phyloP scores from a whole-genome alignment of 1,140 invertebrate genomes.

The Tetranychus urticae region DNA sequence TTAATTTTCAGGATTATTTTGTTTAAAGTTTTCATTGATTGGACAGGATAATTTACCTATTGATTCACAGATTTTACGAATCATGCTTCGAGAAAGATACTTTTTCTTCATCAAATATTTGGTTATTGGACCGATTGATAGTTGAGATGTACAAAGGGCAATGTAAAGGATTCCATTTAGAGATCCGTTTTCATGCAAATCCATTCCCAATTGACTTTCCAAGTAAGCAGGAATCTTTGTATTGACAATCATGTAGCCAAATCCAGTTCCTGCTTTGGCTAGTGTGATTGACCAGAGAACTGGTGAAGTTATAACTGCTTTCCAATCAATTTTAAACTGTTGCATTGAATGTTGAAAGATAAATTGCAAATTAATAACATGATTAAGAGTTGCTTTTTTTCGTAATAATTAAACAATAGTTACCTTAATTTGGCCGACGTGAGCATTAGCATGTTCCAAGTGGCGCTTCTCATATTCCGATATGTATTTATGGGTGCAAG shows the following conservation, averaged over 20 bases:
- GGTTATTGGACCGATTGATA: background rate
- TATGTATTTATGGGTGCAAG: slow-evolving; percentile 5
- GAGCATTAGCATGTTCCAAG: background rate
- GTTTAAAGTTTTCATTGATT: no score
- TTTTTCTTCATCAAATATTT: background rate
- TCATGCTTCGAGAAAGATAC: slow-evolving; percentile 7
- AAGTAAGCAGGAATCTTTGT: slow-evolving; percentile 10
- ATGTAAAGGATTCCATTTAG: background rate
- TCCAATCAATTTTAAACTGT: slow-evolving; percentile 11
- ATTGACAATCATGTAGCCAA: slow-evolving; percentile 12
- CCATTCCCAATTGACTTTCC: slow-evolving; percentile 5
- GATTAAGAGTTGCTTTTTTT: no score
- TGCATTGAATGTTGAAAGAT: no score
- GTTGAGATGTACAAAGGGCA: background rate
- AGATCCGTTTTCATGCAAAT: slow-evolving; percentile 5
- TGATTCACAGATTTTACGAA: slow-evolving; percentile 14
- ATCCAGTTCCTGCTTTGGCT: slow-evolving; percentile 28
- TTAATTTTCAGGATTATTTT: no score
- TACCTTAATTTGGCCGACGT: no score
- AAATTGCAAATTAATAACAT: no score
- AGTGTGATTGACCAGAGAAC: slow-evolving; percentile 26
- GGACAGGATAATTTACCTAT: slow-evolving; percentile 8
- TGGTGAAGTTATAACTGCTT: slow-evolving; percentile 21
- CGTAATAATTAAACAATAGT: no score
- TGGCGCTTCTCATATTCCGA: background rate